These are phyloP conservation scores for Vipera ursinii DNA, from an alignment of 2,797 vertebrate genomes.

Conservation along the genomic window DNA sequence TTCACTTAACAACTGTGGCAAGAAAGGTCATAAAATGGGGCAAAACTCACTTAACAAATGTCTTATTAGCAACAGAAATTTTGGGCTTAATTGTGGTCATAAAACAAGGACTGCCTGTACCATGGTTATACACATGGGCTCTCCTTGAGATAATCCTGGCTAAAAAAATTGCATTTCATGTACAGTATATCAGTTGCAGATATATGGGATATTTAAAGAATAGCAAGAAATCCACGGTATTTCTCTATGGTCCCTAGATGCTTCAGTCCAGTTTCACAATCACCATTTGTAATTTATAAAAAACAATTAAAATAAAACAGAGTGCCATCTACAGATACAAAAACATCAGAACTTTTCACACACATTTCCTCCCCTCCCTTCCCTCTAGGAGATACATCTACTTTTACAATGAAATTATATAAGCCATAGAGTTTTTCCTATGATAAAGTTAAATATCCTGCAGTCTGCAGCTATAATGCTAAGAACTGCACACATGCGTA, in stretches of 20 bases:
- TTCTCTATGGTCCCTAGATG: neutral
- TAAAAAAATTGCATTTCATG: neutral
- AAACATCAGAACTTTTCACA: neutral
- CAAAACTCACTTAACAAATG: neutral
- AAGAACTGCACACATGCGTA: neutral
- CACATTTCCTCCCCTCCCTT: neutral
- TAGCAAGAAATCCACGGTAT: neutral
- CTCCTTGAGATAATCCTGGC: neutral
- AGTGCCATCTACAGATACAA: neutral
- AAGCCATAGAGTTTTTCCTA: neutral
- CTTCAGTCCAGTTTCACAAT: neutral
- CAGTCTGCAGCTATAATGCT: neutral
- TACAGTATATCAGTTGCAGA: neutral
- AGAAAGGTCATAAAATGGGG: neutral
- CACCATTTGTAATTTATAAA: neutral
- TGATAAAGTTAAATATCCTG: neutral
- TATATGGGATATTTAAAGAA: neutral
- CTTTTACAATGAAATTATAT: neutral
- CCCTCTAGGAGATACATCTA: neutral
- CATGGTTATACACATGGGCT: neutral
- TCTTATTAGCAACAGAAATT: neutral
- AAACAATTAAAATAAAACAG: neutral
- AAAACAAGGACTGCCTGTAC: neutral
- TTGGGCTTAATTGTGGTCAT: neutral
- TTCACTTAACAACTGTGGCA: neutral